These are phyloP conservation scores for Tholera decimalis DNA, from an alignment of 2,888 invertebrate genomes.

Conservation along the genomic window DNA sequence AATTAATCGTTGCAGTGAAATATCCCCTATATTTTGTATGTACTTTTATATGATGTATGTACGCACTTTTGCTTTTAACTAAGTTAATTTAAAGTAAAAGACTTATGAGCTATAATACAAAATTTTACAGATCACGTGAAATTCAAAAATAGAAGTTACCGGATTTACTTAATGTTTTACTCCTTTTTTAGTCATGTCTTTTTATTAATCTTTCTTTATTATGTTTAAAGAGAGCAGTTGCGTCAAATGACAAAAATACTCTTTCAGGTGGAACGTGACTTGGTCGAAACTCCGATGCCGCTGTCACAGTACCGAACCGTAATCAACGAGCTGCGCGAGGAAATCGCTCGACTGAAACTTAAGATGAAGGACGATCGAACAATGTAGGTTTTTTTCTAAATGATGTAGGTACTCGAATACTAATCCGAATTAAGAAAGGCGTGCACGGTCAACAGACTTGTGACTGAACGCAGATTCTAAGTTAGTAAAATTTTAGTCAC, in stretches of 20 bases:
- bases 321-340: conserved; percentile 95
- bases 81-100: too few relatives aligned
- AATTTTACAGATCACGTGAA: too few relatives aligned
- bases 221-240: neutral
- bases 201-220: neutral
- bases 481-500: too few relatives aligned
- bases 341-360: conserved; percentile 95
- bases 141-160: too few relatives aligned
- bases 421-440: conserved; percentile 11
- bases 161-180: too few relatives aligned
- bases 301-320: conserved; percentile 96
- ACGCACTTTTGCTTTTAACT: too few relatives aligned
- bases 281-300: conserved; percentile 94
- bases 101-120: too few relatives aligned
- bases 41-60: too few relatives aligned
- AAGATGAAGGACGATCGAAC: conserved; percentile 95
- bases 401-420: neutral
- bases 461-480: too few relatives aligned
- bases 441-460: neutral
- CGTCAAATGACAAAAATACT: neutral
- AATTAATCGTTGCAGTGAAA: too few relatives aligned
- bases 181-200: neutral
- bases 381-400: conserved; percentile 73
- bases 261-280: conserved; percentile 92
- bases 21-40: too few relatives aligned